These are phyloP conservation scores for Branchipolynoe longqiensis DNA, from an alignment of 2,888 invertebrate genomes.

Conservation along the genomic window DNA sequence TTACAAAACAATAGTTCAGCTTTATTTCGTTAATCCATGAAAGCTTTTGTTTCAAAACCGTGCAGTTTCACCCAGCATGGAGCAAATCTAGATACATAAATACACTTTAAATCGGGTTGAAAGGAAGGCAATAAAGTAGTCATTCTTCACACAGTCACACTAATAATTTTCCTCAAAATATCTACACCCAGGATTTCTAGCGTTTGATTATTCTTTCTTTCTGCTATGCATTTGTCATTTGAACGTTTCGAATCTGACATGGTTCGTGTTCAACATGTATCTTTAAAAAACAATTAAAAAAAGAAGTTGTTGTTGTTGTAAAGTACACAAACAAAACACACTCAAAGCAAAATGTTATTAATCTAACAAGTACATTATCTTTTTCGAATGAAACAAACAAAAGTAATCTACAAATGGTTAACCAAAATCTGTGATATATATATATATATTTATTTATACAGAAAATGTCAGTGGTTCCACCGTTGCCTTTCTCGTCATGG, in stretches of 20 bases:
- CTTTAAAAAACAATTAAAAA: not conserved
- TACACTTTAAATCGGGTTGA: slow-evolving; percentile 55
- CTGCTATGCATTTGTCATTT: slow-evolving; percentile 28
- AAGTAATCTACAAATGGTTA: slow-evolving; percentile 1
- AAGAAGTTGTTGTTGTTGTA: no score
- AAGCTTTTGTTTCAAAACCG: slow-evolving; percentile 56
- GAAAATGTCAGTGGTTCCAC: not conserved
- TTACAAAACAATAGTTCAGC: slow-evolving; percentile 57
- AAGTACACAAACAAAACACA: not conserved
- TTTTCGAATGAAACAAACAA: not conserved
- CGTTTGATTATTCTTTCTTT: slow-evolving; percentile 2
- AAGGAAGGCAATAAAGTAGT: slow-evolving; percentile 52
- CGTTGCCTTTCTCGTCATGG: not conserved
- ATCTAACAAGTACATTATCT: slow-evolving; percentile 15
- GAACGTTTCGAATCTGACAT: slow-evolving; percentile 17
- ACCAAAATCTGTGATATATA: not conserved
- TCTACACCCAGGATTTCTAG: slow-evolving; percentile 43
- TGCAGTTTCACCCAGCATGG: slow-evolving; percentile 54
- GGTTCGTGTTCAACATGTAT: slow-evolving; percentile 13
- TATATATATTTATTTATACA: slow-evolving; percentile 19
- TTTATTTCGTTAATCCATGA: slow-evolving; percentile 57
- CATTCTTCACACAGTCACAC: slow-evolving; percentile 54
- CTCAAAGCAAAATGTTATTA: not conserved
- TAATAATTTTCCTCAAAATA: slow-evolving; percentile 52
- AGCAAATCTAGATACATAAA: slow-evolving; percentile 58